These are phyloP conservation scores for Ochlodes sylvanus DNA, from an alignment of 2,888 invertebrate species.

Conservation along the genomic window DNA sequence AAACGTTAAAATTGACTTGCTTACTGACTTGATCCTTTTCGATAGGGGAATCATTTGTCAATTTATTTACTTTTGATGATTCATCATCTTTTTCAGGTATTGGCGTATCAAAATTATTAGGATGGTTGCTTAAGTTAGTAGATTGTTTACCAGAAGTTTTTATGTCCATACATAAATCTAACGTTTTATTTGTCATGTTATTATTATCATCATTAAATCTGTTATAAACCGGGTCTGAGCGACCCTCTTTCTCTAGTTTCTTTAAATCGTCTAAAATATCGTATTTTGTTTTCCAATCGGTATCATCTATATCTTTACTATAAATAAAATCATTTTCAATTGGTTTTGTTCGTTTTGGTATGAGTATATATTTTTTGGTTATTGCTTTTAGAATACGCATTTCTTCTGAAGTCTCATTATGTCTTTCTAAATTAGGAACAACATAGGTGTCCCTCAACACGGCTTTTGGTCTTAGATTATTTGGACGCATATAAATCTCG, in stretches of 20 bases:
- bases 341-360: conserved; percentile 55
- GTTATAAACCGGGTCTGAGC: conserved; percentile 2
- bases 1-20: conserved; percentile 2
- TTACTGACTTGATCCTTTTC: background rate
- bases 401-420: conserved; percentile 50
- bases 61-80: background rate
- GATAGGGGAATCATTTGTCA: background rate
- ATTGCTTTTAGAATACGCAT: conserved; percentile 64
- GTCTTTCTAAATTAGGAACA: conserved; percentile 4
- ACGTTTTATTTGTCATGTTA: background rate
- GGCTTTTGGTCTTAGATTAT: conserved; percentile 1
- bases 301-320: conserved; percentile 46
- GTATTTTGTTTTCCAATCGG: conserved; percentile 78
- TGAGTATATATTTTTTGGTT: conserved; percentile 73
- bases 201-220: background rate
- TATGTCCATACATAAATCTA: background rate
- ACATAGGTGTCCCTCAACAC: background rate
- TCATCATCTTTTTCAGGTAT: background rate
- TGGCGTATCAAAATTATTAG: background rate
- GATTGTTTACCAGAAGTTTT: background rate
- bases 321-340: conserved; percentile 44
- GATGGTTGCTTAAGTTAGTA: background rate
- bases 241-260: conserved; percentile 56
- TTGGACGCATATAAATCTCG: conserved; percentile 8
- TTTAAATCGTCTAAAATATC: conserved; percentile 71